Evolutionary conservation across 2,113 vertebrate genomes (phyloP).

Genomic region (Pagrus major): DNA sequence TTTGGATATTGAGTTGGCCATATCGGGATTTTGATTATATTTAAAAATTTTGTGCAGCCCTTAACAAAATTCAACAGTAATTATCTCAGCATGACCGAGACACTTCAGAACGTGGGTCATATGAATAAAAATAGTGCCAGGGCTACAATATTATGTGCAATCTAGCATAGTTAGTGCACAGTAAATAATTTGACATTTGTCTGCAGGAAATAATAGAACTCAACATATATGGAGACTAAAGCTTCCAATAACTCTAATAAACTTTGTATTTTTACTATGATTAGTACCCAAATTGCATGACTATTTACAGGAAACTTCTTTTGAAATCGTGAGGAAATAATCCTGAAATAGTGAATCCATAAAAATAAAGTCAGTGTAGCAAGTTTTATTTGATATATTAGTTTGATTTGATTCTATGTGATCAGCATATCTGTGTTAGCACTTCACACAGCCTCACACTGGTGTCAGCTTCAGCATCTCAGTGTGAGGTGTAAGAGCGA

Average conservation of each 20-base stretch:
- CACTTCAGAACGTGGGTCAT: no score
- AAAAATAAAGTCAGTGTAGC: background rate
- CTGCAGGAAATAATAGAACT: background rate
- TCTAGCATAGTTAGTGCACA: background rate
- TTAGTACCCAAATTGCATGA: background rate
- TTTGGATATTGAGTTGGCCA: no score
- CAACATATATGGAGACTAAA: background rate
- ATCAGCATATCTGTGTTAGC: background rate
- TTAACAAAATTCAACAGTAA: no score
- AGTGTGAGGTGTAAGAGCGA: conserved; percentile 37
- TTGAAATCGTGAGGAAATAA: no score
- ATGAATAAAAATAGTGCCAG: no score
- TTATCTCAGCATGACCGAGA: no score
- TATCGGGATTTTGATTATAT: no score
- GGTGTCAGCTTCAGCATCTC: conserved; percentile 36
- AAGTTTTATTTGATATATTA: background rate
- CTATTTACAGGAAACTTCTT: background rate
- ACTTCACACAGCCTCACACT: background rate
- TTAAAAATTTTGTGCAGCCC: no score
- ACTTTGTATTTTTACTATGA: background rate
- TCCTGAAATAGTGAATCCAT: background rate
- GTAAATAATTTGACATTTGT: background rate
- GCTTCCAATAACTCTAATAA: background rate
- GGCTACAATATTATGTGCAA: no score
- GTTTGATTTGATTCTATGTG: background rate